These are phyloP conservation scores for Sinocyclocheilus maitianheensis DNA, from an alignment of 2,113 vertebrate species.

Conservation along the genomic window DNA sequence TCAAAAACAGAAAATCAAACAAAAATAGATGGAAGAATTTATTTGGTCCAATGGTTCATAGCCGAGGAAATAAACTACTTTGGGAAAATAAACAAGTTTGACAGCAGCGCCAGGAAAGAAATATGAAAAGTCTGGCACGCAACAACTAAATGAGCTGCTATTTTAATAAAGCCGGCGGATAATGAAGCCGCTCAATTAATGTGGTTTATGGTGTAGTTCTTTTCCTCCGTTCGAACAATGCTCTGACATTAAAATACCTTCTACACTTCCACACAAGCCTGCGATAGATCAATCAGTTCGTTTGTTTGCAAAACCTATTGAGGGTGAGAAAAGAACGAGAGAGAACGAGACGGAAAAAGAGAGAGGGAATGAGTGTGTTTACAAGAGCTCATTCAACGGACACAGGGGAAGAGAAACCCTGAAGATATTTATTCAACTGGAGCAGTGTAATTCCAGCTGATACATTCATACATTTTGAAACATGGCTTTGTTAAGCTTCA, in stretches of 20 bases:
- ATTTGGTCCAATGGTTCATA: slow-evolving; percentile 24
- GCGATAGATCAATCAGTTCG: slow-evolving; percentile 23
- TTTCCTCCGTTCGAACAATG: neutral
- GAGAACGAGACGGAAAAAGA: slow-evolving; percentile 1
- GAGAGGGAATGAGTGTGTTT: slow-evolving; percentile 14
- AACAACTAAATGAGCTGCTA: slow-evolving; percentile 13
- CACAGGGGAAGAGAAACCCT: slow-evolving; percentile 35
- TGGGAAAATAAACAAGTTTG: slow-evolving; percentile 16
- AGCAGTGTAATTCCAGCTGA: slow-evolving; percentile 41
- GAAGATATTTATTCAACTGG: slow-evolving; percentile 46
- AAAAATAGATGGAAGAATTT: slow-evolving; percentile 22
- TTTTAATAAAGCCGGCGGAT: slow-evolving; percentile 22
- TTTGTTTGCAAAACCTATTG: slow-evolving; percentile 29
- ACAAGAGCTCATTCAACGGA: slow-evolving; percentile 41
- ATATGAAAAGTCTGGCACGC: slow-evolving; percentile 6
- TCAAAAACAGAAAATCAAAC: slow-evolving; percentile 4
- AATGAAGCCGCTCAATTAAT: slow-evolving; percentile 22
- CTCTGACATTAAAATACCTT: neutral
- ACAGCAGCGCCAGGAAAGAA: slow-evolving; percentile 25
- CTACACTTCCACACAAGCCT: slow-evolving; percentile 12
- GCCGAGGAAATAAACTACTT: neutral
- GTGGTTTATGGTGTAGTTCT: slow-evolving; percentile 11
- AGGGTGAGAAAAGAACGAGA: slow-evolving; percentile 6
- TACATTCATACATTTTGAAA: slow-evolving; percentile 45
- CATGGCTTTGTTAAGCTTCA: slow-evolving; percentile 43